Evolutionary conservation across 2,113 vertebrate genomes (phyloP).

Genomic region (Hyaena hyaena): DNA sequence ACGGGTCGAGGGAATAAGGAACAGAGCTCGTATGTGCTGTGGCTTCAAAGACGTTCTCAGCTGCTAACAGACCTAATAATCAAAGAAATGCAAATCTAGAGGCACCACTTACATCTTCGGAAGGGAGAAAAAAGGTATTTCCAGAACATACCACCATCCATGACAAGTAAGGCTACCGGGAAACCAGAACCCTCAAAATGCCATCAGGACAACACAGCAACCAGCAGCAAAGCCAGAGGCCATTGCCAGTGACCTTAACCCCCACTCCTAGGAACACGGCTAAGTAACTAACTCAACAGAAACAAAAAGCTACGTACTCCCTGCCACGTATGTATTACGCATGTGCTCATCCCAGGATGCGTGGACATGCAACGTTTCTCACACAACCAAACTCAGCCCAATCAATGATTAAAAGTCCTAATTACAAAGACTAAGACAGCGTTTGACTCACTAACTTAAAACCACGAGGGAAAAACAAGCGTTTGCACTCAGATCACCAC

Average conservation of each 20-base stretch:
- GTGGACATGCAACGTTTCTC: accelerated
- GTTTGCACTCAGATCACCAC: not conserved
- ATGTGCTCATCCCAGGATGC: accelerated
- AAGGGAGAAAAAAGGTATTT: not conserved
- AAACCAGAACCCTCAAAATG: not conserved
- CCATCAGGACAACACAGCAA: no score
- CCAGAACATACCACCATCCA: not conserved
- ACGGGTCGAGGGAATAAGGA: not conserved
- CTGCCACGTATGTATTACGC: accelerated
- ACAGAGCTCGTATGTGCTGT: accelerated
- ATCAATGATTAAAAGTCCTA: not conserved
- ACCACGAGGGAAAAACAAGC: not conserved
- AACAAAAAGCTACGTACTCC: accelerated
- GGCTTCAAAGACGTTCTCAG: not conserved
- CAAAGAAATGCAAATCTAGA: slow-evolving; percentile 35
- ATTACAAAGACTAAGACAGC: not conserved
- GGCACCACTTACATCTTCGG: not conserved
- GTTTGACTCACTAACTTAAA: not conserved
- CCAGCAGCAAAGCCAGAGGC: accelerated
- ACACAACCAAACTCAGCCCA: not conserved
- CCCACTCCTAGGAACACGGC: accelerated
- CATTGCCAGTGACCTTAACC: accelerated
- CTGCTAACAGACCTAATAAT: not conserved
- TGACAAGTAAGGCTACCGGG: not conserved
- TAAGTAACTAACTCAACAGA: not conserved